phyloP scores from a whole-genome alignment of 2,797 vertebrate species.

The Euphonia xanthogaster region DNA sequence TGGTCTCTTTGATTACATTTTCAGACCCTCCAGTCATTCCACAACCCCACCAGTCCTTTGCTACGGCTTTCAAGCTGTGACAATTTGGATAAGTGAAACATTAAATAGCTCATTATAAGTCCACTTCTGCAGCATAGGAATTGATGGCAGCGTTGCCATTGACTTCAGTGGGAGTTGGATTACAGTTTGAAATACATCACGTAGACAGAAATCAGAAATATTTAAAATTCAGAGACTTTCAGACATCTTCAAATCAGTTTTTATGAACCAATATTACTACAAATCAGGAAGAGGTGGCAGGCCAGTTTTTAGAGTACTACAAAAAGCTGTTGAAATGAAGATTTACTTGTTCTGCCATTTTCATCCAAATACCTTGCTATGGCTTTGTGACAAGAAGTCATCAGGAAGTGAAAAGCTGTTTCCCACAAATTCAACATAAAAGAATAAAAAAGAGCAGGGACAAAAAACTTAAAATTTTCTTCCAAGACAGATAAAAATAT shows the following conservation, averaged over 20 bases:
- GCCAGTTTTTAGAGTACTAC: not conserved
- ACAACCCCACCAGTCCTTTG: constrained; percentile 14
- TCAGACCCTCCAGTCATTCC: constrained; percentile 25
- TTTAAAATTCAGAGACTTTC: not conserved
- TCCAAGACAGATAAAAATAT: not conserved
- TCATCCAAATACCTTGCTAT: not conserved
- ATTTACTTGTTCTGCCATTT: not conserved
- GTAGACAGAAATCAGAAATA: not conserved
- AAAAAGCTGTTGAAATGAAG: not conserved
- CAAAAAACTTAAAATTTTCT: not conserved
- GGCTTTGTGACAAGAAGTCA: not conserved
- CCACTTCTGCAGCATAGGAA: constrained; percentile 1
- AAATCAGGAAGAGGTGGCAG: not conserved
- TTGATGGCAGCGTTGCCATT: not conserved
- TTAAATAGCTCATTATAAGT: constrained; percentile 48
- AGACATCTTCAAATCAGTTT: not conserved
- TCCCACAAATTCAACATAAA: not conserved
- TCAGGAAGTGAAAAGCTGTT: not conserved
- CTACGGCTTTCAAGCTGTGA: constrained; percentile 43
- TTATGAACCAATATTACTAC: not conserved
- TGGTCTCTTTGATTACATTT: constrained; percentile 51
- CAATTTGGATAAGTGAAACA: constrained; percentile 55
- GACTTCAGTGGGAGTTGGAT: not conserved
- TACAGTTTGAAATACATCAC: not conserved
- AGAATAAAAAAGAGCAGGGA: not conserved